These are phyloP conservation scores for Tretioscincus oriximinensis DNA, from an alignment of 2,113 vertebrate genomes.

Conservation along the genomic window DNA sequence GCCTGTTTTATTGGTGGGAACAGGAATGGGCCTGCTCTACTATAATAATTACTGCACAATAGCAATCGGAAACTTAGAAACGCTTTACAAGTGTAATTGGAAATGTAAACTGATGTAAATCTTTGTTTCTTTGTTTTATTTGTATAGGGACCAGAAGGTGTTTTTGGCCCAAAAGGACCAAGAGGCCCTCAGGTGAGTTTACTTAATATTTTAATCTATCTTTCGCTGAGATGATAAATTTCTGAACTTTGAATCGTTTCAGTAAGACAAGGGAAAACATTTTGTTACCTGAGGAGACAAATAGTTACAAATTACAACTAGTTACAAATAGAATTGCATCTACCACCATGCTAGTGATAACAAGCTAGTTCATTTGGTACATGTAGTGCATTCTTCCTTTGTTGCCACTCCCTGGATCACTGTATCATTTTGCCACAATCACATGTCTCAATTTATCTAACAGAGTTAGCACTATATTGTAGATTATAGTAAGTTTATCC, in stretches of 20 bases:
- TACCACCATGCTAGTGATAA: too few species aligned
- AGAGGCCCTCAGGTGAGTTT: slow-evolving; percentile 33
- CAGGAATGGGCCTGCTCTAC: too few species aligned
- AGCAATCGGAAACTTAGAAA: background rate
- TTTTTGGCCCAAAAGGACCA: slow-evolving; percentile 22
- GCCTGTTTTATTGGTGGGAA: too few species aligned
- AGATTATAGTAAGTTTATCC: background rate
- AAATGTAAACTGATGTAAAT: background rate
- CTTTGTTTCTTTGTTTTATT: background rate
- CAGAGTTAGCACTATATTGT: background rate
- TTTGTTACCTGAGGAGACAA: background rate
- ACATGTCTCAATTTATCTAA: background rate
- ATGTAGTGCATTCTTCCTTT: background rate
- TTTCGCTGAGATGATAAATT: background rate
- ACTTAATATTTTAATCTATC: background rate
- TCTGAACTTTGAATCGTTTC: background rate
- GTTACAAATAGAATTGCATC: background rate
- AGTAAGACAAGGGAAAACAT: background rate
- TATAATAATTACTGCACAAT: rapidly evolving
- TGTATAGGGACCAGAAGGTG: slow-evolving; percentile 71
- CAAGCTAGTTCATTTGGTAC: too few species aligned
- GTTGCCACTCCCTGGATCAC: background rate
- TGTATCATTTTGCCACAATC: background rate
- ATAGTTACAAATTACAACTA: background rate
- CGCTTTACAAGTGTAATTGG: background rate